phyloP scores from a whole-genome alignment of 2,113 vertebrate genomes.

The Ochotona princeps region DNA sequence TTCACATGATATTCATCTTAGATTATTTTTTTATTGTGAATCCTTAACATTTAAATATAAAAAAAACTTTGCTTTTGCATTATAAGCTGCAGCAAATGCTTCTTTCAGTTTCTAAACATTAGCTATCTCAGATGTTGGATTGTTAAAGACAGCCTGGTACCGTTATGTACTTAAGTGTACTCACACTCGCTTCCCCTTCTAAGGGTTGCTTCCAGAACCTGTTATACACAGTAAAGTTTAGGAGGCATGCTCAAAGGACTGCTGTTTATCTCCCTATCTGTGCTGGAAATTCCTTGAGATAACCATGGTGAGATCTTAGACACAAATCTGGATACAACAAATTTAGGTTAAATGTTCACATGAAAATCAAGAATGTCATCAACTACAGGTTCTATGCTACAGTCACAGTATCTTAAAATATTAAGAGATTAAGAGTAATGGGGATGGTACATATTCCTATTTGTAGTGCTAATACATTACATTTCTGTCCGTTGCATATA shows the following conservation, averaged over 20 bases:
- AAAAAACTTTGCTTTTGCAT: slow-evolving; percentile 2
- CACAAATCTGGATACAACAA: neutral
- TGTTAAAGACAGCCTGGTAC: neutral
- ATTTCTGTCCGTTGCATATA: slow-evolving; percentile 55
- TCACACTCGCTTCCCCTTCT: neutral
- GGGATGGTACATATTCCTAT: neutral
- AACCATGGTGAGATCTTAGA: neutral
- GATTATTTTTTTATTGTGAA: neutral
- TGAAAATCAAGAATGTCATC: slow-evolving; percentile 8
- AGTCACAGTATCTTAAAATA: slow-evolving; percentile 8
- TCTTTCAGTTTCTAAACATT: slow-evolving; percentile 30
- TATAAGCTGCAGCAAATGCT: slow-evolving; percentile 36
- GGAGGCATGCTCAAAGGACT: neutral
- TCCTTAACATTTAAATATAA: slow-evolving; percentile 46
- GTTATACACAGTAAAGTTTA: neutral
- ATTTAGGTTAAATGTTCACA: neutral
- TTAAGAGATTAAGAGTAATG: slow-evolving; percentile 41
- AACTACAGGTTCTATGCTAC: slow-evolving; percentile 42
- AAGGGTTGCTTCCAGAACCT: neutral
- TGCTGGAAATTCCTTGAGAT: neutral
- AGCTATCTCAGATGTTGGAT: slow-evolving; percentile 12
- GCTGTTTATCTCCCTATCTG: neutral
- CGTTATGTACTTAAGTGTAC: neutral
- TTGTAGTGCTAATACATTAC: slow-evolving; percentile 1
- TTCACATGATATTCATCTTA: neutral